Conservation (phyloP, 2,113 vertebrate genomes). For the Antigone vipio region DNA sequence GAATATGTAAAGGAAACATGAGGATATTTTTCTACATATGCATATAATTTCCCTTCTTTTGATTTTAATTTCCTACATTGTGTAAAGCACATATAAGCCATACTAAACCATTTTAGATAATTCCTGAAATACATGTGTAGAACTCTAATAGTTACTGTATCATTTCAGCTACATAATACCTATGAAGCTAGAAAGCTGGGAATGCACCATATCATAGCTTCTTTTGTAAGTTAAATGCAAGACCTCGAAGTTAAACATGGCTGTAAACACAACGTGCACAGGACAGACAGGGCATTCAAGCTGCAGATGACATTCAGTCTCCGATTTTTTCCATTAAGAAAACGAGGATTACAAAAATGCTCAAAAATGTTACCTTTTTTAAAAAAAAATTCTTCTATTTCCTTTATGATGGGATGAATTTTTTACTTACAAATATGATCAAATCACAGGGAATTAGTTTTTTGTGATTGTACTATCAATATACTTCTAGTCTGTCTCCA, state of each 20-base stretch:
- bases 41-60: neutral
- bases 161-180: neutral
- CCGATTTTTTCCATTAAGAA: neutral
- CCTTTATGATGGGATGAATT: neutral
- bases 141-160: neutral
- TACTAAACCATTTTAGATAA: neutral
- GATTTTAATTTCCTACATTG: neutral
- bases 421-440: neutral
- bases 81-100: neutral
- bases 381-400: neutral
- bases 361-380: neutral
- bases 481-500: neutral
- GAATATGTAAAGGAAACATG: neutral
- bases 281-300: neutral
- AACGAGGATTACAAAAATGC: neutral
- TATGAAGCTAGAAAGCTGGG: neutral
- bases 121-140: neutral
- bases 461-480: neutral
- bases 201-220: neutral
- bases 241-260: neutral
- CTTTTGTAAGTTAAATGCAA: neutral
- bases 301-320: neutral
- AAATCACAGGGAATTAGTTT: neutral
- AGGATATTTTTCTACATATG: neutral
- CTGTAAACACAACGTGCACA: neutral